Conservation (phyloP, 2,113 vertebrate genomes). For the Toxotes chatareus region DNA sequence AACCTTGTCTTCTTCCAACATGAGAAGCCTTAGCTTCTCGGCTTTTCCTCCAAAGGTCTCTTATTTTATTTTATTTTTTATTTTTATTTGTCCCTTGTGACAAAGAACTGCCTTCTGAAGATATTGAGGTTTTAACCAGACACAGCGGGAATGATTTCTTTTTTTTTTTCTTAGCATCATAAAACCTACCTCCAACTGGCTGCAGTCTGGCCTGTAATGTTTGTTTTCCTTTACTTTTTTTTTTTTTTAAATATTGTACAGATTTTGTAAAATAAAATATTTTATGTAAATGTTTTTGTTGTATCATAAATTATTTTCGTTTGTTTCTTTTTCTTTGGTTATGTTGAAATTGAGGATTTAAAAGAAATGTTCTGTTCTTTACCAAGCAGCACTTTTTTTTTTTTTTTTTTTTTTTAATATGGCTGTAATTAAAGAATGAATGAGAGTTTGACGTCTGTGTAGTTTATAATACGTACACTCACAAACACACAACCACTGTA, state of each 20-base stretch:
- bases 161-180: conserved; percentile 52
- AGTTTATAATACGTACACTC: background rate
- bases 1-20: conserved; percentile 21
- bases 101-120: conserved; percentile 7
- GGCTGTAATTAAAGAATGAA: conserved; percentile 74
- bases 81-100: background rate
- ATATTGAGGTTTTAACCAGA: conserved; percentile 20
- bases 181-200: conserved; percentile 82
- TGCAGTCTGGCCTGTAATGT: conserved; percentile 43
- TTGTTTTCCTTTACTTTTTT: conserved; percentile 27
- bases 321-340: conserved; percentile 41
- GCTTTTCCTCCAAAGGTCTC: background rate
- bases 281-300: conserved; percentile 77
- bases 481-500: background rate
- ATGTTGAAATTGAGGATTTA: conserved; percentile 53
- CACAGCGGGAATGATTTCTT: conserved; percentile 13
- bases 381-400: conserved; percentile 70
- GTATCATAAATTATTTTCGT: conserved; percentile 83
- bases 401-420: conserved; percentile 65
- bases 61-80: background rate
- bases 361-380: conserved; percentile 69
- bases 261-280: conserved; percentile 63
- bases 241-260: conserved; percentile 71
- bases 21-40: background rate
- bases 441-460: conserved; percentile 2